phyloP scores from a whole-genome alignment of 2,113 vertebrate species.

The Globicephala melas region DNA sequence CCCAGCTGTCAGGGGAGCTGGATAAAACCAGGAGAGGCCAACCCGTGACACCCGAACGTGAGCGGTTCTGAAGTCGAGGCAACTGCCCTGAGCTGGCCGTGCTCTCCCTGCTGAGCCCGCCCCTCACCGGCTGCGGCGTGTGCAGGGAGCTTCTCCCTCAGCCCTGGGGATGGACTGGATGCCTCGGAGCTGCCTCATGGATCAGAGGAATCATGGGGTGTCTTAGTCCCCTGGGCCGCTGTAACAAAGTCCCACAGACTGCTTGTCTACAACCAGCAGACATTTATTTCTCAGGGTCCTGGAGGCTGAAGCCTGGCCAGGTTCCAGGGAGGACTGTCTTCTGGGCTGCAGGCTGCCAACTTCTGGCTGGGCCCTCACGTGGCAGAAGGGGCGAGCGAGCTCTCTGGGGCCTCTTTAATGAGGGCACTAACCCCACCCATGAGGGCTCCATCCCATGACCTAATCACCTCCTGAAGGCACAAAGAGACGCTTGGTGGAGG shows the following conservation, averaged over 20 bases:
- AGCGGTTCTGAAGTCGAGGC: neutral
- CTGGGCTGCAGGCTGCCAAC: neutral
- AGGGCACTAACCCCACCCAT: neutral
- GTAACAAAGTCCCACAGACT: neutral
- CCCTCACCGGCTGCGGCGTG: rapidly evolving
- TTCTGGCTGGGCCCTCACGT: neutral
- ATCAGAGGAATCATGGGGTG: too few species aligned
- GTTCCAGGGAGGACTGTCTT: neutral
- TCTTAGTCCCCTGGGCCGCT: neutral
- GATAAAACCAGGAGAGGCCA: neutral
- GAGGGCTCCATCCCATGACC: neutral
- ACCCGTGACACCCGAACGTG: neutral
- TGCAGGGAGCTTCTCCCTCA: neutral
- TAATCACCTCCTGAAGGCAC: neutral
- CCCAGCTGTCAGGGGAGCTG: neutral
- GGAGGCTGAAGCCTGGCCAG: neutral
- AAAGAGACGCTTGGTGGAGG: neutral
- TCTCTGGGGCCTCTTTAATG: neutral
- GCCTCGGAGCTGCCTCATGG: neutral
- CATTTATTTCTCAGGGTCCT: neutral
- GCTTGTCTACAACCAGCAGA: too few species aligned
- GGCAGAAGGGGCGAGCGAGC: neutral
- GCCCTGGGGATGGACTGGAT: neutral
- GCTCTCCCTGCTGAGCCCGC: rapidly evolving
- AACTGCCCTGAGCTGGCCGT: rapidly evolving